These are phyloP conservation scores for Nothoprocta pentlandii DNA, from an alignment of 2,113 vertebrate species.

Conservation along the genomic window DNA sequence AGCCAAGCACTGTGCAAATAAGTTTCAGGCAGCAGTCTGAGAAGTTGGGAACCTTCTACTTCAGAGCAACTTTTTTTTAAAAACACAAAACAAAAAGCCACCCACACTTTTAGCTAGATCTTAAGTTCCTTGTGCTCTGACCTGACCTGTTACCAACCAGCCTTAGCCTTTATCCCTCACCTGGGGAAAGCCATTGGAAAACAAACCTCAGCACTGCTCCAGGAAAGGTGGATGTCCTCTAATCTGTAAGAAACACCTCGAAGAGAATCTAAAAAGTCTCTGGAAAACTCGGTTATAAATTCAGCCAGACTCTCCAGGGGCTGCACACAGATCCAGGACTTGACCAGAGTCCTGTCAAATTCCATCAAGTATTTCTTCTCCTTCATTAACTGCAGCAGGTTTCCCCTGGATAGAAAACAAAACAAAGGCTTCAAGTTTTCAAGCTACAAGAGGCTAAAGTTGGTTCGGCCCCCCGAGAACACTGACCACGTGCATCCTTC, in stretches of 20 bases:
- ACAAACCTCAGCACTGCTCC: constrained; percentile 50
- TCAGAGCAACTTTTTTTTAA: background rate
- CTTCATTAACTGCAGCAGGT: constrained; percentile 72
- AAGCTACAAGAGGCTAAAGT: background rate
- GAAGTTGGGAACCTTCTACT: background rate
- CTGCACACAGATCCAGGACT: constrained; percentile 85
- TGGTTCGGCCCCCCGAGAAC: background rate
- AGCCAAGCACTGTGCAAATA: background rate
- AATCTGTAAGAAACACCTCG: constrained; percentile 64
- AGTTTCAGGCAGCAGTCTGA: background rate
- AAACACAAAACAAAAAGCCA: no score
- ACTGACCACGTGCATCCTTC: background rate
- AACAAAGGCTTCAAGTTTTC: background rate
- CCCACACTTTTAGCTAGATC: background rate
- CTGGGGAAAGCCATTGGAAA: background rate
- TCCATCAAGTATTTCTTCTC: constrained; percentile 73
- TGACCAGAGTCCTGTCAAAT: constrained; percentile 74
- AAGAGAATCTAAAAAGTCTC: constrained; percentile 77
- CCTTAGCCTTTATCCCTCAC: background rate
- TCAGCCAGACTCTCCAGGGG: constrained; percentile 69
- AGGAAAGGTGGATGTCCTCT: fast-evolving
- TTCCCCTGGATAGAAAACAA: constrained; percentile 3
- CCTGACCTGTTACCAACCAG: background rate
- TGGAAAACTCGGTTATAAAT: constrained; percentile 49
- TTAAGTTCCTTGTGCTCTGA: background rate